These are phyloP conservation scores for Raja brachyura DNA, from an alignment of 2,113 vertebrate species.

Conservation along the genomic window DNA sequence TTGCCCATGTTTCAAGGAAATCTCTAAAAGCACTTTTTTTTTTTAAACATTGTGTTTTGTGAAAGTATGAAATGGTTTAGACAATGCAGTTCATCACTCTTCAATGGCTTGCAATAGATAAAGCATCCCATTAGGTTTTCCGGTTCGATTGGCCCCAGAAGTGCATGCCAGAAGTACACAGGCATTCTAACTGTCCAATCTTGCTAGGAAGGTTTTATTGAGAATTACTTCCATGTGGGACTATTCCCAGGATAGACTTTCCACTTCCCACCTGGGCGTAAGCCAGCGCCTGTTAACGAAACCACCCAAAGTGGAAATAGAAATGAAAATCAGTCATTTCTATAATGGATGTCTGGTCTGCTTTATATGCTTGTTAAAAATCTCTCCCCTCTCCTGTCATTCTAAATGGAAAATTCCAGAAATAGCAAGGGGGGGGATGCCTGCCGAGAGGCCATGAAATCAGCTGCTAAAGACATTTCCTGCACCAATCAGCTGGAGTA, in stretches of 20 bases:
- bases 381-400: neutral
- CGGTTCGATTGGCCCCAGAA: neutral
- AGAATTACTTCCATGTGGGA: neutral
- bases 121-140: constrained; percentile 6
- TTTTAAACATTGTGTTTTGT: neutral
- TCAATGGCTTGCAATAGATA: neutral
- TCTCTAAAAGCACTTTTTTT: neutral
- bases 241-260: neutral
- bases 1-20: neutral
- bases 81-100: neutral
- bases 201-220: neutral
- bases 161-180: neutral
- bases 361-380: neutral
- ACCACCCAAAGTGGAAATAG: neutral
- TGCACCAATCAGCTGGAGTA: neutral
- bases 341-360: neutral
- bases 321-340: neutral
- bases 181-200: neutral
- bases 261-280: neutral
- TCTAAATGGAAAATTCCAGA: neutral
- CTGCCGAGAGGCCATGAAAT: neutral
- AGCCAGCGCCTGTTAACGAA: constrained; percentile 4
- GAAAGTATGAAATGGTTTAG: neutral
- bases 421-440: neutral
- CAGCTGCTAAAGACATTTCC: constrained; percentile 1